These are phyloP conservation scores for Smittia aterrima DNA, from an alignment of 2,888 invertebrate genomes.

Conservation along the genomic window DNA sequence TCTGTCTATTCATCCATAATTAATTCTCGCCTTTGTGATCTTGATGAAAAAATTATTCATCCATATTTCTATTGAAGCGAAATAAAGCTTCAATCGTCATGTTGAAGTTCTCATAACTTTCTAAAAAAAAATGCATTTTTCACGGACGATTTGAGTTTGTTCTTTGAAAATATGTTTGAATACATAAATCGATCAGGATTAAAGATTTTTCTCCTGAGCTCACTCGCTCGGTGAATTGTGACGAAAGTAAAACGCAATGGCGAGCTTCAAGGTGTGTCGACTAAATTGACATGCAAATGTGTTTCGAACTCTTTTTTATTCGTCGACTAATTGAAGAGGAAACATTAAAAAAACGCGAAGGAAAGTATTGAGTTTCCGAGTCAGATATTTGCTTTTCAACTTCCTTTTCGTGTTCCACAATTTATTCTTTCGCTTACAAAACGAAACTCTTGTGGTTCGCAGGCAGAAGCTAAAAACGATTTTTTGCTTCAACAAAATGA, in stretches of 20 bases:
- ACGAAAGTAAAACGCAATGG: constrained; percentile 16
- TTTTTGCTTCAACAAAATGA: constrained; percentile 30
- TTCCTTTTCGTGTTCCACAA: not conserved
- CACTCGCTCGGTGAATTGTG: not conserved
- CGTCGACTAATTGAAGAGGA: constrained; percentile 27
- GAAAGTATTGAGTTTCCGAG: constrained; percentile 19
- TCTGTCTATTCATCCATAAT: constrained; percentile 1
- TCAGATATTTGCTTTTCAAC: constrained; percentile 33
- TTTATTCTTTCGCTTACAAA: too few species aligned
- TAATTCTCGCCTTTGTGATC: constrained; percentile 6
- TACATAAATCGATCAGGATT: constrained; percentile 23
- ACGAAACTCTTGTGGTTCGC: not conserved
- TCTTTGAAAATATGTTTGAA: not conserved
- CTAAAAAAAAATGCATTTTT: constrained; percentile 37
- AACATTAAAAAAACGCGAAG: constrained; percentile 22
- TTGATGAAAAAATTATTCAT: constrained; percentile 24
- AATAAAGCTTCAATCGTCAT: not conserved
- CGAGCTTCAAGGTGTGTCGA: constrained; percentile 1
- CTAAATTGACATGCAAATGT: constrained; percentile 39
- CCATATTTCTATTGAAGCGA: constrained; percentile 35
- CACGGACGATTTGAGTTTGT: constrained; percentile 34
- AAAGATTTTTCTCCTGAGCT: not conserved
- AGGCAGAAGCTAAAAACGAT: not conserved
- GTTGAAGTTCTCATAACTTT: constrained; percentile 35
- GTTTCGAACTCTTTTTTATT: not conserved